Conservation (phyloP, 2,888 invertebrate genomes). For the Uloborus plumipes region DNA sequence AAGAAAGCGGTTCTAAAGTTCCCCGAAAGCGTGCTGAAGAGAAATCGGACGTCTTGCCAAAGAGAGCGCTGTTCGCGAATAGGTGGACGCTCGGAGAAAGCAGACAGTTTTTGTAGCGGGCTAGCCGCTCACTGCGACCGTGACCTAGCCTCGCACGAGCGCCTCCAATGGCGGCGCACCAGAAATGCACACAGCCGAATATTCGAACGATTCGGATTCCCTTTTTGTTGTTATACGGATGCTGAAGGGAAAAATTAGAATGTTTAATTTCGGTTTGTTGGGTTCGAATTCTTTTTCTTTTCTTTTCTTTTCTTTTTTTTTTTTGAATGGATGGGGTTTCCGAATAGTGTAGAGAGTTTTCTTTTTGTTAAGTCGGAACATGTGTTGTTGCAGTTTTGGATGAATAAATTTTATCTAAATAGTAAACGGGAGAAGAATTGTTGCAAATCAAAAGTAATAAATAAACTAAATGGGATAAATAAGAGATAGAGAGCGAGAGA, state of each 20-base stretch:
- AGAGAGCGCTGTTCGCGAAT: slow-evolving; percentile 45
- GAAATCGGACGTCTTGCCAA: slow-evolving; percentile 30
- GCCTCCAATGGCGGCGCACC: slow-evolving; percentile 45
- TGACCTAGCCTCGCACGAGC: slow-evolving; percentile 65
- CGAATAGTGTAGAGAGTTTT: not conserved
- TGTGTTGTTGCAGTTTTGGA: no score
- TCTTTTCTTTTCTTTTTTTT: no score
- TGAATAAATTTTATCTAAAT: no score
- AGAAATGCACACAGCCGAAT: slow-evolving; percentile 40
- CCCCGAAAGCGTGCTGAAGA: slow-evolving; percentile 39
- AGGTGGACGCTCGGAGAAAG: slow-evolving; percentile 41
- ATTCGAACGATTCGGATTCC: slow-evolving; percentile 27
- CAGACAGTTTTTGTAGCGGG: slow-evolving; percentile 61
- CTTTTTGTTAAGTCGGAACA: not conserved
- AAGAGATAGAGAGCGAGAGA: no score
- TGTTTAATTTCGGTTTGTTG: not conserved
- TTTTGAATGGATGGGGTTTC: not conserved
- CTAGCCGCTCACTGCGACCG: slow-evolving; percentile 57
- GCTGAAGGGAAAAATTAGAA: no score
- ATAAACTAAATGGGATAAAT: no score
- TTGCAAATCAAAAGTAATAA: no score
- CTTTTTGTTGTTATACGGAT: slow-evolving; percentile 1
- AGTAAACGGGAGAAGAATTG: no score
- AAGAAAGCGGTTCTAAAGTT: slow-evolving; percentile 19
- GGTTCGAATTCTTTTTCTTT: slow-evolving; percentile 19